Base-by-base conservation (phyloP, 2,888 invertebrate species). In the Cephus nigrinus region DNA sequence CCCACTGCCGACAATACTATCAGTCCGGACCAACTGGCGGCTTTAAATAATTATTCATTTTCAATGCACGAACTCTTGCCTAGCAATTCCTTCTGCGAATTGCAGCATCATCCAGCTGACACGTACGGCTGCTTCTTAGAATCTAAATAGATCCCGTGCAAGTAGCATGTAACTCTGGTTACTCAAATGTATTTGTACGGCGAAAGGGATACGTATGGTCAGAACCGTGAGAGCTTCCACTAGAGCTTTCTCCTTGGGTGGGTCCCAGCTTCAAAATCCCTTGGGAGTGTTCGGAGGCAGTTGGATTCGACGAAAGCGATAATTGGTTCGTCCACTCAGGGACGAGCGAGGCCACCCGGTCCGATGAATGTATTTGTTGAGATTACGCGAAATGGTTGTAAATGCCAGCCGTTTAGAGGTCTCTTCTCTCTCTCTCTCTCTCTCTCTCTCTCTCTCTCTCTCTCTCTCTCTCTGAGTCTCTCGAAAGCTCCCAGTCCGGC, bases 351-450 rank as follows among this genome's bases (percentile, higher is more conserved):
- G 82, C 82, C 79, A 84, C 82, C 82, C 80, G 81, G 81, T 75
- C 81, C 86, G 87, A 89, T 88, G 89, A 88, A 89, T 90, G 90
- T 88, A 89, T 90, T 90, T 87, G 88, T 88, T 86, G 89, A 90
- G 90, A 90, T 90, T 90, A 89, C 90, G 89, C 88, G 86, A 88
- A 90, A 90, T 89, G 88, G 88, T 89, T 89, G 89, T 90, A 90
- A 90, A 90, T 88, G 87, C 86, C 82, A 81, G 40, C 78, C 78
- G 84, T 69, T 69, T 12, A 69, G 69, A 30, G 69, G 15, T 77
- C 80, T 79, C 78, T 81, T 73, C 76, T 78, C 80, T 81, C 80
- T 80, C 77, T 76, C 74, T 71, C 36, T 35, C 35, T 32, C 75
- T 30, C 73, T 68, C 36, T n/a, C n/a, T n/a, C n/a, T n/a, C n/a